phyloP scores from a whole-genome alignment of 2,113 vertebrate species.

The Lathamus discolor region DNA sequence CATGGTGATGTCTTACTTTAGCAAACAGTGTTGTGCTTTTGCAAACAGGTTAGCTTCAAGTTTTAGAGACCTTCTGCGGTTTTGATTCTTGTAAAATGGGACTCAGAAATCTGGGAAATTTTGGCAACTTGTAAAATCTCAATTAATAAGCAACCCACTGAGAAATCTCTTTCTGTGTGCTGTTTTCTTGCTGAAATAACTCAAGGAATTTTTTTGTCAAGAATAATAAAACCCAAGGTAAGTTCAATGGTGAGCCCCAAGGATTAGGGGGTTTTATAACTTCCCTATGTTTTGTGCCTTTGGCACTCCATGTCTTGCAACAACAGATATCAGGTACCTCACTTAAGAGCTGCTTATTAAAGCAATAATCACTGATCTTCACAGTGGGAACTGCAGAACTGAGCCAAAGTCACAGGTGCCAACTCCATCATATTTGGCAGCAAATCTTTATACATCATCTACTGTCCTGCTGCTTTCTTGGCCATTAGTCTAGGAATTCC shows the following conservation, averaged over 20 bases:
- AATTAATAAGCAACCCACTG: not conserved
- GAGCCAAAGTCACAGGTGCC: slow-evolving; percentile 57
- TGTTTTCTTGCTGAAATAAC: not conserved
- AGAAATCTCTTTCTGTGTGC: not conserved
- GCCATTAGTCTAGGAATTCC: not conserved
- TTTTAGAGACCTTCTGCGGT: not conserved
- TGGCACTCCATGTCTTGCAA: slow-evolving; percentile 61
- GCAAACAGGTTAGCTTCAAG: not conserved
- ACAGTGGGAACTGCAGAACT: slow-evolving; percentile 59
- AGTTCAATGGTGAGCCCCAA: not conserved
- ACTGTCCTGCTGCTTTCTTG: slow-evolving; percentile 58
- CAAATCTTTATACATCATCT: slow-evolving; percentile 43
- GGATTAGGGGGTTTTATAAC: not conserved
- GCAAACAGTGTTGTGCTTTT: not conserved
- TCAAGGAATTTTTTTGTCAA: not conserved
- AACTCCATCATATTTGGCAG: slow-evolving; percentile 58
- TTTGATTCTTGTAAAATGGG: not conserved
- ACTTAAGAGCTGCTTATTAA: slow-evolving; percentile 72
- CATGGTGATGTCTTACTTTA: not conserved
- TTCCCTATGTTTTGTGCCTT: slow-evolving; percentile 47
- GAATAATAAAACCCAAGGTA: not conserved
- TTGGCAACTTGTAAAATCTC: not conserved
- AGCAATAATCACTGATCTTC: slow-evolving; percentile 73
- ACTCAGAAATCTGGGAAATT: not conserved
- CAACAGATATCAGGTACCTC: slow-evolving; percentile 72